Evolutionary conservation across 2,888 invertebrate species (phyloP).

Genomic region (Diadegma fenestrale): DNA sequence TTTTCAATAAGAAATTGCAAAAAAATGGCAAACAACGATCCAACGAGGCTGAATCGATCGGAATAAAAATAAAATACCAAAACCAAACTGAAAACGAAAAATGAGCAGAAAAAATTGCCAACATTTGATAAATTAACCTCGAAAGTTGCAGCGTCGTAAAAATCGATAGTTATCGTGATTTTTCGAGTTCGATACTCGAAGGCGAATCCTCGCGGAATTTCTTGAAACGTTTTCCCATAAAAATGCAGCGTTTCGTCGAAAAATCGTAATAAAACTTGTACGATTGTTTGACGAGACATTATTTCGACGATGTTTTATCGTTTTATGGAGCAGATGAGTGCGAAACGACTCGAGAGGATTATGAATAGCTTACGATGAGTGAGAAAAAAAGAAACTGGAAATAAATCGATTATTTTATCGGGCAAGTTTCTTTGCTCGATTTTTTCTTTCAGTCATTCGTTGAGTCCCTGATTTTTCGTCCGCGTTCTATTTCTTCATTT

Average conservation of each 20-base stretch:
- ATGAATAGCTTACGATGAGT: background rate
- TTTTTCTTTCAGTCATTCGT: too few species aligned
- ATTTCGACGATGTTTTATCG: constrained; percentile 9
- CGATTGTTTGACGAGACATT: background rate
- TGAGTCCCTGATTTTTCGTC: background rate
- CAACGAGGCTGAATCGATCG: background rate
- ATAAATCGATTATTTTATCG: background rate
- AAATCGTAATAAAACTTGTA: background rate
- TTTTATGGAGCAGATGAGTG: background rate
- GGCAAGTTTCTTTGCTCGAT: background rate
- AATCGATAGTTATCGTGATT: background rate
- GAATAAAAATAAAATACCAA: background rate
- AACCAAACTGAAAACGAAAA: too few species aligned
- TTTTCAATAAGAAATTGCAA: background rate
- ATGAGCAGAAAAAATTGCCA: too few species aligned
- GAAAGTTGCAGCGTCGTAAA: too few species aligned
- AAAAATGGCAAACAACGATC: background rate
- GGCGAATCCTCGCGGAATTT: background rate
- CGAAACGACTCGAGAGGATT: background rate
- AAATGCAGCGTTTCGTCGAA: background rate
- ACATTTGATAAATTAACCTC: too few species aligned
- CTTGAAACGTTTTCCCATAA: background rate
- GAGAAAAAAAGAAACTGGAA: background rate
- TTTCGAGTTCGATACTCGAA: background rate
- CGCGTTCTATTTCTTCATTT: background rate